Evolutionary conservation across 2,797 vertebrate species (phyloP).

Genomic region (Gallinago stenura): DNA sequence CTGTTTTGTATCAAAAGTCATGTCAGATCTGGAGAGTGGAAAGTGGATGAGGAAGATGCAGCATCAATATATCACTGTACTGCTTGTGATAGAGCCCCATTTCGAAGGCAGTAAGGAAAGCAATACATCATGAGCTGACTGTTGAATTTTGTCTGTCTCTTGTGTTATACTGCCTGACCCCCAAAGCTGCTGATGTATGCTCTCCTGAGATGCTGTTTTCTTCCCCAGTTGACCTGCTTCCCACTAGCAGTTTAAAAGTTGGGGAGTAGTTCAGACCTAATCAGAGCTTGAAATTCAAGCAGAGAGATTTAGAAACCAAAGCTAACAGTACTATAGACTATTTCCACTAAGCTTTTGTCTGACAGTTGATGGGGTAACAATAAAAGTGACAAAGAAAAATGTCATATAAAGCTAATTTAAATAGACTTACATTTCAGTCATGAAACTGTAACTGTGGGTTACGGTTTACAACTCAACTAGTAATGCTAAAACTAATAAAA

Average conservation of each 20-base stretch:
- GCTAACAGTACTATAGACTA: background rate
- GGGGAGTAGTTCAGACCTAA: background rate
- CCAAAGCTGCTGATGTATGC: conserved; percentile 44
- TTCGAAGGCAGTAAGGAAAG: background rate
- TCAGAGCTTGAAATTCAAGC: background rate
- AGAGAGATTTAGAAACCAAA: background rate
- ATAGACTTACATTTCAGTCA: background rate
- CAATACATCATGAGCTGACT: conserved; percentile 36
- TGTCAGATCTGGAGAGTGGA: background rate
- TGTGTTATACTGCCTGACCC: conserved; percentile 60
- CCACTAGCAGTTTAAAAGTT: background rate
- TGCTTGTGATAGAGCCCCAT: background rate
- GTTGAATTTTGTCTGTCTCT: conserved; percentile 34
- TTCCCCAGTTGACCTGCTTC: background rate
- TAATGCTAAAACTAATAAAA: background rate
- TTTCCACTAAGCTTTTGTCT: background rate
- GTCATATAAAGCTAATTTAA: background rate
- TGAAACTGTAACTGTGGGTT: background rate
- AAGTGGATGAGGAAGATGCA: background rate
- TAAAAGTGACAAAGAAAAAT: background rate
- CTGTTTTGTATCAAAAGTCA: background rate
- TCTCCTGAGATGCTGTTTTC: background rate
- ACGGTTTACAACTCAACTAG: background rate
- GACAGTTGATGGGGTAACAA: background rate
- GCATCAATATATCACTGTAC: background rate